Base-by-base conservation (phyloP, 1,140 invertebrate species). In the Stegodyphus dumicola region DNA sequence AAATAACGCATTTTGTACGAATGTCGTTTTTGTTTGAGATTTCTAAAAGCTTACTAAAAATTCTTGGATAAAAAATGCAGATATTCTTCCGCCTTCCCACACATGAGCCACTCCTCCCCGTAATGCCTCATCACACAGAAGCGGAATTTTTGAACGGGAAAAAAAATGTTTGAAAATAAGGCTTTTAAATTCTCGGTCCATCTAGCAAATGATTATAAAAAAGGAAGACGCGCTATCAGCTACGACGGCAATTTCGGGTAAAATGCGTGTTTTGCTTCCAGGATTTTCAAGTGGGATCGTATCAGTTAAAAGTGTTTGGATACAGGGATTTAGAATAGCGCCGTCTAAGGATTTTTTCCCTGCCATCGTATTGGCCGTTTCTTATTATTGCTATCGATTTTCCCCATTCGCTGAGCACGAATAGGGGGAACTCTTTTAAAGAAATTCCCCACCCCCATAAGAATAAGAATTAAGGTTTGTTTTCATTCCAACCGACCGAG, bases 251-350 rank as follows among this genome's bases (percentile, higher is more conserved):
- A 83, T 83, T 83, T 83, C 80, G 15, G 70, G 71, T 74, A 83
- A 83, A 83, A 83, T 83, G 80, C 80, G 80, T 83, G 80, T 83
- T 83, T 83, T 83, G 80, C 70, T 74, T 75, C 64, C 71, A 65
- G 71, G 80, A 83, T 83, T 83, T 83, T 67, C 48, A 60, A 83
- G 80, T 75, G 60, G 70, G 54, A 83, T 75, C 70, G 51, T 75
- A 83, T 83, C 80, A 83, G 80, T 83, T 83, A 83, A 83, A 83
- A 83, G 77, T 83, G 80, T 83, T 83, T 83, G 80, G 80, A 83
- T 83, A 83, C 80, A 74, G 71, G 80, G 77, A 80, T 80, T 80
- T 80, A 80, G 77, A 80, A 80, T 80, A 60, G 77, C 71, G 71
- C 71, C 15, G 51, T 56, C 53, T 74, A 74, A 53, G 80, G 80